A percentile compares a stretch with the other conserved stretches of the same genome.
Conservation (phyloP, 2,888 invertebrate species). For the Onthophagus sagittarius region DNA sequence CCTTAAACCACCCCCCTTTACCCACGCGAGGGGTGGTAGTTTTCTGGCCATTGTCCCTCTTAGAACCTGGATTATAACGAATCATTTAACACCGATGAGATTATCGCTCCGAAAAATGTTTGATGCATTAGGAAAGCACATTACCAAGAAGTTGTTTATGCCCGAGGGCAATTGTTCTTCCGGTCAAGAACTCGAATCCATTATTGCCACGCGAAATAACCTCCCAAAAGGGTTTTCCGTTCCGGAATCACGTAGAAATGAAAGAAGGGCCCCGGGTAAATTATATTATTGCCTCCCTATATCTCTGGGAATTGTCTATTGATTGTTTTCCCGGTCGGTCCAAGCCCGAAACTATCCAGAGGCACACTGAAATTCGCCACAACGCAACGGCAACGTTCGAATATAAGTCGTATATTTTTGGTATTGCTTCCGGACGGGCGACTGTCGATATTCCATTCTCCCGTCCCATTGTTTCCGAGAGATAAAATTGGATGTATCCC, state of each 20-base stretch:
- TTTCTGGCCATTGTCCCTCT: constrained; percentile 39
- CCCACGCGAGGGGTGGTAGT: constrained; percentile 30
- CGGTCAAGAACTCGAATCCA: neutral
- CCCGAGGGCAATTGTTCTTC: neutral
- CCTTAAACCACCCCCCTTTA: constrained; percentile 32
- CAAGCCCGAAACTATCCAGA: neutral
- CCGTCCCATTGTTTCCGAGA: neutral
- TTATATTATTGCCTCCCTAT: neutral
- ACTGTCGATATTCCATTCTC: neutral
- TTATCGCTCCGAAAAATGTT: constrained; percentile 47
- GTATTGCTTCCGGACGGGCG: neutral
- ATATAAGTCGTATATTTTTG: neutral
- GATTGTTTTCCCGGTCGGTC: neutral
- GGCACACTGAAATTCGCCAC: neutral
- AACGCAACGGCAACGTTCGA: neutral
- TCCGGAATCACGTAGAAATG: neutral
- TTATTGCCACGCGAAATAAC: neutral
- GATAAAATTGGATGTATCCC: neutral
- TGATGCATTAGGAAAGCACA: constrained; percentile 41
- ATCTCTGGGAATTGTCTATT: neutral
- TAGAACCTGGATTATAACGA: constrained; percentile 45
- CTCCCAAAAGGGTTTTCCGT: neutral
- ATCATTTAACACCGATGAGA: constrained; percentile 48
- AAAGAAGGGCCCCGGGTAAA: neutral
- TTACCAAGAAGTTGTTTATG: constrained; percentile 12